Percentiles rank a stretch among this genome's conserved stretches.
Evolutionary conservation across 30 jellyfish, hydroid and myxozoan species (phyloP).

Genomic region (Haliclystus octoradiatus): DNA sequence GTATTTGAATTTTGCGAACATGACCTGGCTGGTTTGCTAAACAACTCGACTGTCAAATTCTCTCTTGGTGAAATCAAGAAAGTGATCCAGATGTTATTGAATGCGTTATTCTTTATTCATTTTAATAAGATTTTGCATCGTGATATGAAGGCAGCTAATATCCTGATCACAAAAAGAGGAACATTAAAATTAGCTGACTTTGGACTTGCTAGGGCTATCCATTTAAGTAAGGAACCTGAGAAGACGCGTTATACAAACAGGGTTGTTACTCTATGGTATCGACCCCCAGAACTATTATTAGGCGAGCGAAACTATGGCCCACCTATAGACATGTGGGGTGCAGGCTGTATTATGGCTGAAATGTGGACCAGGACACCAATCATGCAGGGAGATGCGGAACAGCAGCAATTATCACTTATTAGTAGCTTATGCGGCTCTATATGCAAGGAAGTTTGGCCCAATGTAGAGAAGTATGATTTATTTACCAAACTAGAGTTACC

Average conservation of each 20-base stretch:
- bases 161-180: conserved; percentile 90
- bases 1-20: conserved; percentile 99
- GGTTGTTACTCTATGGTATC: conserved; percentile 97
- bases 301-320: conserved; percentile 98
- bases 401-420: conserved; percentile 67
- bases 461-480: conserved; percentile 74
- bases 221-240: conserved; percentile 79
- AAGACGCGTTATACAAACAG: conserved; percentile 85
- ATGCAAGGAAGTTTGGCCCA: conserved; percentile 79
- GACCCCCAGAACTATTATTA: conserved; percentile 97
- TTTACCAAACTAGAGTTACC: conserved; percentile 75
- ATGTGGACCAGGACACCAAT: conserved; percentile 97
- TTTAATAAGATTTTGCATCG: conserved; percentile 95
- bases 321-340: conserved; percentile 98
- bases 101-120: conserved; percentile 87
- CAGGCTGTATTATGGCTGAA: conserved; percentile 99
- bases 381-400: conserved; percentile 95
- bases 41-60: conserved; percentile 64
- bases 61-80: conserved; percentile 86
- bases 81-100: conserved; percentile 87
- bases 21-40: conserved; percentile 94
- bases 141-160: conserved; percentile 99
- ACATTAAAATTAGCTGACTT: conserved; percentile 95
- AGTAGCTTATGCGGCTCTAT: conserved; percentile 89
- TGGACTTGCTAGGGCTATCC: conserved; percentile 98